Percentiles rank a stretch among this genome's conserved stretches.
These are phyloP conservation scores for Rhagophthalmus giganteus DNA, from an alignment of 2,888 invertebrate species.

Conservation along the genomic window DNA sequence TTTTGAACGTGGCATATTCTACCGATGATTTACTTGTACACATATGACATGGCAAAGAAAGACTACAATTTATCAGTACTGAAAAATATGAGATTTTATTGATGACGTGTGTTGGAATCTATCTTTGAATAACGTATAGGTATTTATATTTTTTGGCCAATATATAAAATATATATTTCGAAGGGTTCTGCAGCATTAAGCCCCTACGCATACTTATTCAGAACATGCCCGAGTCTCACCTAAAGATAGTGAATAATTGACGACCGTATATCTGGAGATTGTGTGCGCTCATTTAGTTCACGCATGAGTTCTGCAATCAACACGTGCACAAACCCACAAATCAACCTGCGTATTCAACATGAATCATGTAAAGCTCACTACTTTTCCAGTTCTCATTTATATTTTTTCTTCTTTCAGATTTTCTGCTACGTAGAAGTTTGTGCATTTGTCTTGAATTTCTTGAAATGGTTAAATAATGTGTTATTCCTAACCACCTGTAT, in stretches of 20 bases:
- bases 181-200: slow-evolving; percentile 17
- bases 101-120: no score
- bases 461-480: slow-evolving; percentile 9
- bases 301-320: slow-evolving; percentile 37
- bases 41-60: no score
- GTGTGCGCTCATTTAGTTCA: slow-evolving; percentile 37
- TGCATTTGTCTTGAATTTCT: slow-evolving; percentile 9
- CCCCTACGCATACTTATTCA: slow-evolving; percentile 32
- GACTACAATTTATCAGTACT: no score
- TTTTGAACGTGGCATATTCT: no score
- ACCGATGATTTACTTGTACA: no score
- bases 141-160: no score
- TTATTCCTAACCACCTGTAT: slow-evolving; percentile 1
- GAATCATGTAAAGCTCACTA: slow-evolving; percentile 32
- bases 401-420: slow-evolving; percentile 16
- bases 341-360: slow-evolving; percentile 29
- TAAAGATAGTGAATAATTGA: slow-evolving; percentile 39
- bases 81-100: no score
- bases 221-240: slow-evolving; percentile 36
- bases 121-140: no score
- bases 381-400: slow-evolving; percentile 29
- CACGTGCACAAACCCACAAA: slow-evolving; percentile 32
- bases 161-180: no score
- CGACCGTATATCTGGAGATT: slow-evolving; percentile 40
- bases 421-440: slow-evolving; percentile 6